Base-by-base conservation (phyloP, 2,888 invertebrate genomes). In the Entomobrya multifasciata region DNA sequence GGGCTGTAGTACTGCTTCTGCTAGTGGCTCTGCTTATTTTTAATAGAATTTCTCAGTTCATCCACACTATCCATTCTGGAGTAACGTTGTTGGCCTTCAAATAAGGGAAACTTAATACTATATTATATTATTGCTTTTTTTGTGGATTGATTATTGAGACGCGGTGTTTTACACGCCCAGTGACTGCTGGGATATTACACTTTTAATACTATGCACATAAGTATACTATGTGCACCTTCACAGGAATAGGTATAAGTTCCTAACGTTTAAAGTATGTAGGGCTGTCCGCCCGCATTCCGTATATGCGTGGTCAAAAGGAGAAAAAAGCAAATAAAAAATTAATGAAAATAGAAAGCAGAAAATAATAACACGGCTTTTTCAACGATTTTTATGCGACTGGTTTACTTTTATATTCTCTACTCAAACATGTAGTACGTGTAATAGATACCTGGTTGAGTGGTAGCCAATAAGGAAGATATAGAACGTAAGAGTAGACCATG, bases 71-170 rank as follows among this genome's bases (percentile, higher is more conserved):
- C 49, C 49, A 49, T 74, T 22, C 22, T 25, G 44, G 8, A 36
- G 22, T 62, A 82, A 72, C 76, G 65, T 62, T 65, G 22, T 41
- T 49, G 74, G 52, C 17, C 49, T 52, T 52, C 49, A 74, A 81
- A 49, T 72, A 62, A 57, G 74, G 62, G 70, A 57, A 62, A 76
- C 44, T 70, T 70, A 70, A 70, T 70, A 70, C 67, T 36, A 36
- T 17, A 36, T 57, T 30, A 62, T 62, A 62, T 30, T 30, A 70
- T 70, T 47, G 44, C 20, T 44, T 13, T 70, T 22, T 70, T 65
- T 20, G 41, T 70, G 47, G 44, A 47, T 22, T 44, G 67, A 44
- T 25, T 44, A 70, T 47, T 47, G 67, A 70, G 67, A 44, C 15
- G 67, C 41, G 47, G 67, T 47, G 22, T 70, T 25, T 22, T 47